Base-by-base conservation (phyloP, 2,797 vertebrate species). In the Lycodopsis pacificus region DNA sequence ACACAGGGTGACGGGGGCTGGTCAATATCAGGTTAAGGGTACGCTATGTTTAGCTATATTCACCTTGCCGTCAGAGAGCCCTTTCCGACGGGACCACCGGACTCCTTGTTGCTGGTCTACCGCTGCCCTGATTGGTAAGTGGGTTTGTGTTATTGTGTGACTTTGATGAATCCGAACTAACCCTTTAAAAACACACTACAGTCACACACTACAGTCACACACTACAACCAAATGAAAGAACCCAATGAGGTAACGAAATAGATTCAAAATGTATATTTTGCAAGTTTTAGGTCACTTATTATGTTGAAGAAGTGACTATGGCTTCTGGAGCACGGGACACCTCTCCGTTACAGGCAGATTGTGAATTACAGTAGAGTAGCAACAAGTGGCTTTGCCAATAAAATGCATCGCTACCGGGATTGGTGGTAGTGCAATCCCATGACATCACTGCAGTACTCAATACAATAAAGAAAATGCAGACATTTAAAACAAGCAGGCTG, bases 401-500 rank as follows among this genome's bases (percentile, higher is more conserved):
- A 71, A 67, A 20, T 12, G 7, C 46, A 71, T 4, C 46, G 53
- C 34, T 58, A 27, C 34, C 0, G 6, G 34, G 65, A 80, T 76
- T 12, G n/a, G 15, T 72, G 73, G 59, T 71, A n/a, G 48, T 40
- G 62, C 57, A 71, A 56, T 77, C 79, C 68, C 46, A 73, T 81
- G 86, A 90, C 84, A 84, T 84, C 83, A 87, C 36, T 27, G 40
- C 68, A 76, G 73, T 46, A 70, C 46, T 82, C 57, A 34, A 76
- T 84, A 68, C 73, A 74, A 79, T 32, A 72, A 67, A 76, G 65
- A 85, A 79, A 86, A 82, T 71, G 74, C 74, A 80, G 82, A 88
- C 73, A 20, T 75, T 81, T 69, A 20, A 79, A 81, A 82, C 49
- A 69, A 80, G 48, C 64, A 69, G 66, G 19, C 57, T 42, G 62